Percentiles rank a stretch among this genome's conserved stretches.
These are phyloP conservation scores for Nephrotoma appendiculata DNA, from an alignment of 2,888 invertebrate species.

Conservation along the genomic window DNA sequence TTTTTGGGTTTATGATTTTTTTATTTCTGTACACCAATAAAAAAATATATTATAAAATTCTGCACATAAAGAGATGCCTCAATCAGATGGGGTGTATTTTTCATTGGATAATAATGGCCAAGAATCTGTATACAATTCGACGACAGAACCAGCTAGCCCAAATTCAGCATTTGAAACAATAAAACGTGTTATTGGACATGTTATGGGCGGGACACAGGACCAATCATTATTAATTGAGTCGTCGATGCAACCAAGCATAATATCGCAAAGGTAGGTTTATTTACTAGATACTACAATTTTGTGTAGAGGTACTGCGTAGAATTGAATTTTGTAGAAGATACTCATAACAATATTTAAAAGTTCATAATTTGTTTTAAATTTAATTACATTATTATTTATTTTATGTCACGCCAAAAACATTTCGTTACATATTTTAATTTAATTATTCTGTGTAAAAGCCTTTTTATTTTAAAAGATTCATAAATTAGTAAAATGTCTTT, in stretches of 20 bases:
- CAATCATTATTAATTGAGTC: conserved; percentile 25
- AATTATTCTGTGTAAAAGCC: neutral
- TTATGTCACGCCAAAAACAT: neutral
- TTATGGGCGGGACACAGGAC: conserved; percentile 26
- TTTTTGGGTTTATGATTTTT: neutral
- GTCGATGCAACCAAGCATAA: conserved; percentile 24
- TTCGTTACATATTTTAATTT: neutral
- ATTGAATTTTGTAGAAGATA: neutral
- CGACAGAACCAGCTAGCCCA: conserved; percentile 32
- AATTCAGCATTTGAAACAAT: conserved; percentile 31
- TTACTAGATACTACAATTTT: conserved; percentile 3
- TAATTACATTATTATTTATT: neutral
- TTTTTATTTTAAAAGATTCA: neutral
- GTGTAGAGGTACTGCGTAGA: neutral
- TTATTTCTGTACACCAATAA: neutral
- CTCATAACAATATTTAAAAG: neutral
- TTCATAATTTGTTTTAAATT: neutral
- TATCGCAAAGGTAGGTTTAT: conserved; percentile 30
- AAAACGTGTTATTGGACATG: conserved; percentile 31
- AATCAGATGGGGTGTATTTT: conserved; percentile 31
- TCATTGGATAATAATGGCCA: conserved; percentile 28
- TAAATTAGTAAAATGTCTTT: neutral
- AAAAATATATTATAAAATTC: neutral
- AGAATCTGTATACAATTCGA: conserved; percentile 29
- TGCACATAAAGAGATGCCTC: conserved; percentile 24